These are phyloP conservation scores for Zaprionus tsacasi DNA, from an alignment of 1,140 invertebrate genomes.

Conservation along the genomic window DNA sequence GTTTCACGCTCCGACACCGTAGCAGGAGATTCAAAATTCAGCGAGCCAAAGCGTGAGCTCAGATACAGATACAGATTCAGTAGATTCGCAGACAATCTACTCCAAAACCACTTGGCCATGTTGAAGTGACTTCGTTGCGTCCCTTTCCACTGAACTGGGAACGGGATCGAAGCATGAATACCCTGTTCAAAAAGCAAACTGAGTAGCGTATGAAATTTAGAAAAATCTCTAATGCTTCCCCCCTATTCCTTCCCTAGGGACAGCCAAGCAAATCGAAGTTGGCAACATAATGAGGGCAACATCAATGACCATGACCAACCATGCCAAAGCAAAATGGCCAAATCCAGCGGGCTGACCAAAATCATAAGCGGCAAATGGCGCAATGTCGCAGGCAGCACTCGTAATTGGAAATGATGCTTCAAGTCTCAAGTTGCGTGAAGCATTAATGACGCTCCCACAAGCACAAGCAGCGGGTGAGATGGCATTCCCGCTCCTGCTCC, in stretches of 20 bases:
- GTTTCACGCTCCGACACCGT: constrained; percentile 42
- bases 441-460: constrained; percentile 62
- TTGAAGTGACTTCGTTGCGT: constrained; percentile 1
- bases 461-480: constrained; percentile 13
- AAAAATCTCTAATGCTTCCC: constrained; percentile 11
- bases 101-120: background rate
- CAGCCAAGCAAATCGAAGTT: constrained; percentile 58
- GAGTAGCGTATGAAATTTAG: background rate
- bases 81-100: constrained; percentile 3
- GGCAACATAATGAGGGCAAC: constrained; percentile 60
- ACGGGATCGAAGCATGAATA: background rate
- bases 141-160: background rate
- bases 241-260: constrained; percentile 42
- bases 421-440: constrained; percentile 64
- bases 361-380: constrained; percentile 40
- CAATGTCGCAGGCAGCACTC: constrained; percentile 28
- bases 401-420: constrained; percentile 77
- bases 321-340: constrained; percentile 11
- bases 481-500: background rate
- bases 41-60: constrained; percentile 10
- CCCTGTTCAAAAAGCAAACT: background rate
- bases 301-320: constrained; percentile 59
- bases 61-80: background rate
- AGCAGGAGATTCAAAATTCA: constrained; percentile 11
- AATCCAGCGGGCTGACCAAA: constrained; percentile 37